Conservation (phyloP, 1,140 invertebrate species). For the Conus ventricosus region DNA sequence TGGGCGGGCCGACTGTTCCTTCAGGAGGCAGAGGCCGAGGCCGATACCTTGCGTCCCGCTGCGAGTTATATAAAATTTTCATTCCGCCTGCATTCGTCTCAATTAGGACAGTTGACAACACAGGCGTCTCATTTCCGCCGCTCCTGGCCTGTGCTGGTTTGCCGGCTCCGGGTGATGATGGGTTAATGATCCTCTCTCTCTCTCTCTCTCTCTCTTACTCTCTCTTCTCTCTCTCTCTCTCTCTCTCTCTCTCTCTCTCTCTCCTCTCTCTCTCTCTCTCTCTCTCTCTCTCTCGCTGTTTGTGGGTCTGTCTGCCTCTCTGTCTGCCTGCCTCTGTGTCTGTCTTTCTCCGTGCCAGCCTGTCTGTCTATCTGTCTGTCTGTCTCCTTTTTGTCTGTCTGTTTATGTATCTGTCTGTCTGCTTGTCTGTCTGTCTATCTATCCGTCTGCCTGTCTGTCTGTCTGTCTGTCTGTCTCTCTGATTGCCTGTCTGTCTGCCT, state of each 20-base stretch:
- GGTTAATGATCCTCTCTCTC: conserved; percentile 22
- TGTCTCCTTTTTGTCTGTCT: too few species aligned
- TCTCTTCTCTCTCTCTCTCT: background rate
- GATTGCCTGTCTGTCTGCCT: background rate
- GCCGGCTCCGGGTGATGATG: conserved; percentile 13
- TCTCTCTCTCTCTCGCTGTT: background rate
- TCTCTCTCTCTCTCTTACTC: background rate
- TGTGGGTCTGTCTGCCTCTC: background rate
- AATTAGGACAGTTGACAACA: conserved; percentile 38
- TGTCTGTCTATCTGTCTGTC: too few species aligned
- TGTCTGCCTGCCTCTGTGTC: too few species aligned
- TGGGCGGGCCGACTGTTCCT: too few species aligned
- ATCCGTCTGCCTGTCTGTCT: background rate
- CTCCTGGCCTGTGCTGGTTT: background rate
- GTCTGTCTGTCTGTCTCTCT: conserved; percentile 2
- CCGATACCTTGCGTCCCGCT: background rate
- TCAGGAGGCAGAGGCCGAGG: too few species aligned
- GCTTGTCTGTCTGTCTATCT: too few species aligned
- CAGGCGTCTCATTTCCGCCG: conserved; percentile 31
- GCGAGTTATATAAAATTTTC: conserved; percentile 36
- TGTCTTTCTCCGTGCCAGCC: too few species aligned
- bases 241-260: conserved; percentile 5
- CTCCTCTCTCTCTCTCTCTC: conserved; percentile 4
- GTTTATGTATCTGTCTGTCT: too few species aligned
- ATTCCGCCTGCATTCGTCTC: conserved; percentile 34